Percentiles rank a stretch among this genome's conserved stretches.
Conservation (phyloP, 2,888 invertebrate species). For the Lepidocyrtoides sp. region DNA sequence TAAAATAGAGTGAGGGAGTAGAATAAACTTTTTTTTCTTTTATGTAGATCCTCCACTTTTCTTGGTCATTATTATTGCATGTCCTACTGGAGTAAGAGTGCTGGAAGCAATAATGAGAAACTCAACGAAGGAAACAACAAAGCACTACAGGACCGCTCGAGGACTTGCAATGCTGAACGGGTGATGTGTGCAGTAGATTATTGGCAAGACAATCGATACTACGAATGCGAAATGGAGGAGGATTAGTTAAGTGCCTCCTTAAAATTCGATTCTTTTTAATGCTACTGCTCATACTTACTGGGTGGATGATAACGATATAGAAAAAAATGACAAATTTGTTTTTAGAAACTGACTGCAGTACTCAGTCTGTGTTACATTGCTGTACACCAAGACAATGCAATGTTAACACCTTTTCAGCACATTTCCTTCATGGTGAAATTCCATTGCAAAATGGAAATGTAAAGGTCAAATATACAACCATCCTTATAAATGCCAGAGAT, state of each 20-base stretch:
- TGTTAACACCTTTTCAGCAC: not conserved
- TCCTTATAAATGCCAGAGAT: constrained; percentile 17
- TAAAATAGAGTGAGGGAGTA: constrained; percentile 39
- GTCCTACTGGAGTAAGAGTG: constrained; percentile 45
- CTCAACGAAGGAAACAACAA: constrained; percentile 21
- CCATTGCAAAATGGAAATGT: constrained; percentile 27
- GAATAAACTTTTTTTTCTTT: constrained; percentile 56
- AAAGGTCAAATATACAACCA: constrained; percentile 9
- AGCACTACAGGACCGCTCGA: not conserved
- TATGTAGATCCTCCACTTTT: constrained; percentile 60
- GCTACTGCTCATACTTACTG: not conserved
- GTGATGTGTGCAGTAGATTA: not conserved
- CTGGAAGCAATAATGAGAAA: constrained; percentile 64
- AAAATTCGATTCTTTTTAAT: constrained; percentile 34
- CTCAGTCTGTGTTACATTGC: not conserved
- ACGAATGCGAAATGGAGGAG: constrained; percentile 17
- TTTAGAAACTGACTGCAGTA: not conserved
- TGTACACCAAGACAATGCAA: no score
- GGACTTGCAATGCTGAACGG: not conserved
- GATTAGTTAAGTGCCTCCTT: constrained; percentile 36
- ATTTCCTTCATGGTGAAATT: not conserved
- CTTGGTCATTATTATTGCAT: constrained; percentile 67
- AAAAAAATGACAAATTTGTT: not conserved
- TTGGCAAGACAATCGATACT: constrained; percentile 13
- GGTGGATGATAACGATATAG: not conserved